Evolutionary conservation across 2,888 invertebrate species (phyloP), one percentile per base, ranked within the genome.

Genomic region (Panzeria rudis): DNA sequence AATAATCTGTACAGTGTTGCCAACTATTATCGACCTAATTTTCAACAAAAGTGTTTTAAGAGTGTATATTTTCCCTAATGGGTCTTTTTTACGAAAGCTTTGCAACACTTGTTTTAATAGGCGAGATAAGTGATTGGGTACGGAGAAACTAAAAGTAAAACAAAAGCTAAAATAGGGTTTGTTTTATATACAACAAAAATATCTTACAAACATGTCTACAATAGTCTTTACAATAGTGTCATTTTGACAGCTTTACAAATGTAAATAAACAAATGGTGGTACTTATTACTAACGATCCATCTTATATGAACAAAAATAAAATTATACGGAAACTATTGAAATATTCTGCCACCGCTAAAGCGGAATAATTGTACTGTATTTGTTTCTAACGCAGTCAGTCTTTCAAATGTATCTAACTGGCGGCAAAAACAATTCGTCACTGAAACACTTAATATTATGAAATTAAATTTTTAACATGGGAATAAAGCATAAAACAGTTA

Each of bases 171-270:
- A 62, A 62, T 38, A 54, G 72, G 81, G 77, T 76, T 81, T 71
- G 66, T 64, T 71, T 38, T 32, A 29, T 41, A 66, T 41, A 81
- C 32, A 47, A 64, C 32, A 15, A 47, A 17, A 32, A 35, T 64
- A 44, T 77, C 77, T 56, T 76, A 59, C 32, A 20, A 41, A 35
- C 47, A 59, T 68, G 68, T 47, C 68, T 77, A 41, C 47, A 38
- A 50, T 44, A 47, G 17, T 32, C 23, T 15, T 41, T 68, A 59
- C 47, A 54, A 71, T 64, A 82, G 78, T 85, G 85, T 85, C 85
- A 79, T 66, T 82, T 82, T 85, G 85, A 85, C 82, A 85, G 85
- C 73, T 85, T 66, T 71, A 83, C 64, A 83, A 77, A 72, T 77
- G 71, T 77, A 71, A 72, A 71, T 66, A 66, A 66, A 68, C 44